phyloP scores from a whole-genome alignment of 2,797 vertebrate genomes.

The Lagorchestes hirsutus region DNA sequence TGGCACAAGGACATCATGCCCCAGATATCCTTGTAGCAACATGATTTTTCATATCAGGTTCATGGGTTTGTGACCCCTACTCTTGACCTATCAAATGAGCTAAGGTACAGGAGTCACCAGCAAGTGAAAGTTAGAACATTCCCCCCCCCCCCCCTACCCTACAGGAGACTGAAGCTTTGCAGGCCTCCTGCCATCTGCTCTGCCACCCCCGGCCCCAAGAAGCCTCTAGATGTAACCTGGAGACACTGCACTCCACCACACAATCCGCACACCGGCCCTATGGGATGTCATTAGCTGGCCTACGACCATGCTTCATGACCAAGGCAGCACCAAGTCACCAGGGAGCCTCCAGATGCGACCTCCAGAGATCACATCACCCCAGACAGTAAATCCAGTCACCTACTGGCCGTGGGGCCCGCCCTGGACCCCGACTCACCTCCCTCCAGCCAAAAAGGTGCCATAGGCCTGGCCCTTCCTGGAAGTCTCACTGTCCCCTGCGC shows the following conservation, averaged over 20 bases:
- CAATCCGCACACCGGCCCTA: not conserved
- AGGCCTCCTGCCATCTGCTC: not conserved
- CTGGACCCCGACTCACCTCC: no score
- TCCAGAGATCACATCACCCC: not conserved
- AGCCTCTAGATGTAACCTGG: not conserved
- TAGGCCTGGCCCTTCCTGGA: not conserved
- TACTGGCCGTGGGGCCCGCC: no score
- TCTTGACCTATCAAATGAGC: not conserved
- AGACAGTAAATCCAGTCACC: not conserved
- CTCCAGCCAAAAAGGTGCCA: not conserved
- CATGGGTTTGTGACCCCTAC: not conserved
- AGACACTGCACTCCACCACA: not conserved
- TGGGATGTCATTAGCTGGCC: not conserved
- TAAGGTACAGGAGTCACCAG: slow-evolving; percentile 7
- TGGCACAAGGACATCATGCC: not conserved
- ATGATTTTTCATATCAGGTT: not conserved
- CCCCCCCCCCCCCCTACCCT: not conserved
- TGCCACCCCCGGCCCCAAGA: not conserved
- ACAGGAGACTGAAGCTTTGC: not conserved
- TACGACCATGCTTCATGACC: not conserved
- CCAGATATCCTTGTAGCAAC: not conserved
- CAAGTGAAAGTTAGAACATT: not conserved
- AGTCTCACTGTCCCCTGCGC: not conserved
- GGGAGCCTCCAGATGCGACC: not conserved
- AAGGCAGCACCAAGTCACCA: not conserved